phyloP scores from a whole-genome alignment of 2,888 invertebrate species.

The Vanessa cardui region DNA sequence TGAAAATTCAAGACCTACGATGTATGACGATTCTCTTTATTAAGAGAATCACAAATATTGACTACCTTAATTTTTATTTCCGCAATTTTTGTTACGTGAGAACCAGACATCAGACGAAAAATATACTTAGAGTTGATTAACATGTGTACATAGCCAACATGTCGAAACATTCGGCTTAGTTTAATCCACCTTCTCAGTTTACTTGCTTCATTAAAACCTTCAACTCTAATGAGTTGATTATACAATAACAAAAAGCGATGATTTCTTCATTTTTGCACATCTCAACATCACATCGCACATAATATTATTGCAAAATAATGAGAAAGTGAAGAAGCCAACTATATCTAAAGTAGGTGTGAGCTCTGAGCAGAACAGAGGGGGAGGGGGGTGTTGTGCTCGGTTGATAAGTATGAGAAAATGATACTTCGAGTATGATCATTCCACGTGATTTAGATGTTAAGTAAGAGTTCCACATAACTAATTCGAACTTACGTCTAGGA shows the following conservation, averaged over 20 bases:
- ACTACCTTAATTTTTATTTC: slow-evolving; percentile 6
- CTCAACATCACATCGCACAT: slow-evolving; percentile 32
- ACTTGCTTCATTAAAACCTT: slow-evolving; percentile 38
- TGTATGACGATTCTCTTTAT: not conserved
- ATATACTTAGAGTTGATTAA: slow-evolving; percentile 37
- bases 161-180: slow-evolving; percentile 43
- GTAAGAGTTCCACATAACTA: too few relatives aligned
- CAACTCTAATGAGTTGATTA: slow-evolving; percentile 41
- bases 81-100: slow-evolving; percentile 28
- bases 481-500: too few relatives aligned
- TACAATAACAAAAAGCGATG: slow-evolving; percentile 33
- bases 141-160: slow-evolving; percentile 41
- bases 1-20: not conserved
- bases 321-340: too few relatives aligned
- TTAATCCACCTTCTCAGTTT: slow-evolving; percentile 45
- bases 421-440: too few relatives aligned
- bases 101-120: slow-evolving; percentile 28
- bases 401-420: not conserved
- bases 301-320: slow-evolving; percentile 40
- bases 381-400: too few relatives aligned
- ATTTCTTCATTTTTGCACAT: slow-evolving; percentile 33
- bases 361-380: too few relatives aligned
- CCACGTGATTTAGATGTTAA: too few relatives aligned
- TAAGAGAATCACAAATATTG: slow-evolving; percentile 2
- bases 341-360: too few relatives aligned